Evolutionary conservation across 2,797 vertebrate genomes (phyloP).

Genomic region (Paedocypris micromegethes): DNA sequence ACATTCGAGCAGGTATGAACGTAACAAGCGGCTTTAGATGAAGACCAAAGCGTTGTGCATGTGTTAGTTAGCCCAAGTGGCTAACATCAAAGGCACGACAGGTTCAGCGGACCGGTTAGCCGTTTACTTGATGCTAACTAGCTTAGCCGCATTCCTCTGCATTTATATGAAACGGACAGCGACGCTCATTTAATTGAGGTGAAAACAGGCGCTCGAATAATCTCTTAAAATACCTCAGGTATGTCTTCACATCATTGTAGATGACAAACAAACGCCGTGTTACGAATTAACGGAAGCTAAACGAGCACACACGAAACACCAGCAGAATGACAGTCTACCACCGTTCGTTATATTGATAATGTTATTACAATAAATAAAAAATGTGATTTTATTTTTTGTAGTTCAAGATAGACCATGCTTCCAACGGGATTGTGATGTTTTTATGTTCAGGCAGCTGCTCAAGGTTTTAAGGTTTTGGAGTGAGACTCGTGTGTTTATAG

Average conservation of each 20-base stretch:
- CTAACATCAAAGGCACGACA: neutral
- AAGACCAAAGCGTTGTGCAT: neutral
- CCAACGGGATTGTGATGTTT: too few relatives aligned
- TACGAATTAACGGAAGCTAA: neutral
- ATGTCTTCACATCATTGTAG: neutral
- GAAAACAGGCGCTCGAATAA: neutral
- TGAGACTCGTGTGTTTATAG: neutral
- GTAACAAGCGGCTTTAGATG: neutral
- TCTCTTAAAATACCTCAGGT: too few relatives aligned
- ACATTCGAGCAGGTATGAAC: neutral
- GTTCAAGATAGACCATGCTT: too few relatives aligned
- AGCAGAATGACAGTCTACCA: too few relatives aligned
- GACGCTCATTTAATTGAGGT: neutral
- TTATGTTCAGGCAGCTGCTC: too few relatives aligned
- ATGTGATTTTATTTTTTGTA: too few relatives aligned
- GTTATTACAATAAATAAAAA: too few relatives aligned
- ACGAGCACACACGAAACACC: too few relatives aligned
- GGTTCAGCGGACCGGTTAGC: slow-evolving; percentile 47
- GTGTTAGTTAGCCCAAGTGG: neutral
- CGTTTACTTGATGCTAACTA: slow-evolving; percentile 31
- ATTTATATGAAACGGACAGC: slow-evolving; percentile 25
- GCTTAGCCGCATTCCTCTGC: slow-evolving; percentile 23
- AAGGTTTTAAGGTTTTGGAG: neutral
- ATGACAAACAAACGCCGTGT: neutral
- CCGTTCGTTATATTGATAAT: too few relatives aligned